Percentiles rank a stretch among this genome's conserved stretches.
These are phyloP conservation scores for Pocillopora meandrina DNA, from an alignment of 92 coral and sea anemone species.

Conservation along the genomic window DNA sequence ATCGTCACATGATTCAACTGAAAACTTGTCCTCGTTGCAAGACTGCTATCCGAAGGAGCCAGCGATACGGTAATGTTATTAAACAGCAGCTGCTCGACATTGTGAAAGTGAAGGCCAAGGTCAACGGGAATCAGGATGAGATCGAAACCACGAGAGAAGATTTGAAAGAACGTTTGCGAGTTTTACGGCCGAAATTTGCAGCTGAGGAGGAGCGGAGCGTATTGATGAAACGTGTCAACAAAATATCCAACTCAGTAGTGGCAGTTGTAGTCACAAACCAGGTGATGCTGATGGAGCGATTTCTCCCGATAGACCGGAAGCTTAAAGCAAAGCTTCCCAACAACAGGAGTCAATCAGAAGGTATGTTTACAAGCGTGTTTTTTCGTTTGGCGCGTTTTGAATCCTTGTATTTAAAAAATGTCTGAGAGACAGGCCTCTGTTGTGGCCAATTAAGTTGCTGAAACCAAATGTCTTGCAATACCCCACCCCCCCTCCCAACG, in stretches of 20 bases:
- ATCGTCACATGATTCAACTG: constrained; percentile 43
- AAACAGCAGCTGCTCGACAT: constrained; percentile 65
- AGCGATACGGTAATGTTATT: constrained; percentile 77
- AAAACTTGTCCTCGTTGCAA: constrained; percentile 84
- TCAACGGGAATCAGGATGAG: not conserved
- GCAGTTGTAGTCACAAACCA: constrained; percentile 26
- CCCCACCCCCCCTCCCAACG: too few species aligned
- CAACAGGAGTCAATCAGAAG: constrained; percentile 18
- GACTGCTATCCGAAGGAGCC: constrained; percentile 61
- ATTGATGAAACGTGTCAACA: not conserved
- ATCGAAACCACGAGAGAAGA: not conserved
- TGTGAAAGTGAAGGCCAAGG: constrained; percentile 56
- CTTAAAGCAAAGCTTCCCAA: not conserved
- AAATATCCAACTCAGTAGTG: not conserved
- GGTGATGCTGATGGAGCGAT: constrained; percentile 27
- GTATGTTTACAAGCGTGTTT: not conserved
- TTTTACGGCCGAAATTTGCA: constrained; percentile 6
- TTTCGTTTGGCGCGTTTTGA: not conserved
- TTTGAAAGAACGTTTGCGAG: not conserved
- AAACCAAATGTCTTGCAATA: too few species aligned
- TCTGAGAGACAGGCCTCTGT: not conserved
- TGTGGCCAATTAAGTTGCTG: not conserved
- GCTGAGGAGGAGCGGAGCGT: constrained; percentile 7
- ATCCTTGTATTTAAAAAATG: too few species aligned
- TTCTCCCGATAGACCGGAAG: not conserved